Conservation (phyloP, 2,797 vertebrate genomes). For the Rousettus madagascariensis region DNA sequence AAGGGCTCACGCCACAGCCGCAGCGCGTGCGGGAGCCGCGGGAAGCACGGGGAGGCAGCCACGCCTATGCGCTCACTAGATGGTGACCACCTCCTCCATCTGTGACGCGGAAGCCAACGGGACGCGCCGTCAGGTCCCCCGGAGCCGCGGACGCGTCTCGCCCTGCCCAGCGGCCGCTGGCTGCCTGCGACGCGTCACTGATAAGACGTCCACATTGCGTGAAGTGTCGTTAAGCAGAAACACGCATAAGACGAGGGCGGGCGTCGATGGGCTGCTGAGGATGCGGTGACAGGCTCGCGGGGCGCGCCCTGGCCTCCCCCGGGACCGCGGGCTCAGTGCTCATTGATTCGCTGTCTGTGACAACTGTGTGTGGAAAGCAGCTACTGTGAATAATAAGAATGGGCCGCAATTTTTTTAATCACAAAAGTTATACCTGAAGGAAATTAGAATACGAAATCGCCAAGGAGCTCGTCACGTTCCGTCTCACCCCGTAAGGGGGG, state of each 20-base stretch:
- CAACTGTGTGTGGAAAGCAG: not conserved
- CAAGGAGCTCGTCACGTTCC: not conserved
- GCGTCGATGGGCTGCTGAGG: not conserved
- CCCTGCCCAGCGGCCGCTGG: too few species aligned
- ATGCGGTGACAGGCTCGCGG: fast-evolving
- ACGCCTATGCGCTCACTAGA: fast-evolving
- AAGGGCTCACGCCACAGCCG: fast-evolving
- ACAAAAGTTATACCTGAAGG: not conserved
- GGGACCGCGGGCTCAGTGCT: fast-evolving
- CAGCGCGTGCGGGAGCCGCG: fast-evolving
- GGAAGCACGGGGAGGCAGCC: too few species aligned
- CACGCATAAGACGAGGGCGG: not conserved
- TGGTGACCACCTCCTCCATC: fast-evolving
- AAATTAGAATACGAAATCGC: not conserved
- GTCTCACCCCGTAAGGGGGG: too few species aligned
- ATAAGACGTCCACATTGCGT: not conserved
- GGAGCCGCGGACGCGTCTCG: too few species aligned
- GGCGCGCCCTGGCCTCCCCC: fast-evolving
- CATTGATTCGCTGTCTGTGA: fast-evolving
- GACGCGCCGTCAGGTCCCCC: not conserved
- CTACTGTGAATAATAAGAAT: not conserved
- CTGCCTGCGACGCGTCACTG: not conserved
- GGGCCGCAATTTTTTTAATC: not conserved
- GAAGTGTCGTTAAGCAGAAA: not conserved
- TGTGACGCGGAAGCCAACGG: not conserved